Percentiles rank a stretch among this genome's conserved stretches.
These are phyloP conservation scores for Trachythela sp. DNA, from an alignment of 64 coral and sea anemone genomes.

Conservation along the genomic window DNA sequence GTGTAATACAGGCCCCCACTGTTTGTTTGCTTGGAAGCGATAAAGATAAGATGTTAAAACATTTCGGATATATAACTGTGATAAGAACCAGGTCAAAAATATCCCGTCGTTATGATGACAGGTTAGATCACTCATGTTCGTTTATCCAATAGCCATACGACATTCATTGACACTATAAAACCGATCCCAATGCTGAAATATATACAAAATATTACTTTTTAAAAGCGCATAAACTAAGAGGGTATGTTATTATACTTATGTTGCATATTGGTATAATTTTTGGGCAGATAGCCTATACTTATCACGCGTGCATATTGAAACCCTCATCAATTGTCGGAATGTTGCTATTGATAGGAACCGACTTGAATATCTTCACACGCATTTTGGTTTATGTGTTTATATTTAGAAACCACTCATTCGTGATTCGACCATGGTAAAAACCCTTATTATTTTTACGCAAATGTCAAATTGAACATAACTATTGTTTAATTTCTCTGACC, in stretches of 20 bases:
- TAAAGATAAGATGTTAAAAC: slow-evolving; percentile 18
- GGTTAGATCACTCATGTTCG: slow-evolving; percentile 12
- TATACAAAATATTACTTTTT: background rate
- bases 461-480: background rate
- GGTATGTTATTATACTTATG: background rate
- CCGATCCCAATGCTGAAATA: background rate
- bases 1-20: background rate
- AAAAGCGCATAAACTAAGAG: background rate
- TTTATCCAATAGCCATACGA: background rate
- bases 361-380: background rate
- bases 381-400: background rate
- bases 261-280: background rate
- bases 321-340: slow-evolving; percentile 31
- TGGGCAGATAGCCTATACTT: background rate
- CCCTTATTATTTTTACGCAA: background rate
- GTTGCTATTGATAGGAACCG: slow-evolving; percentile 13
- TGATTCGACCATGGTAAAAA: background rate
- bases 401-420: slow-evolving; percentile 22
- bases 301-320: background rate
- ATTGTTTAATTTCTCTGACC: background rate
- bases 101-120: slow-evolving; percentile 2
- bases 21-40: slow-evolving; percentile 15
- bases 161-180: slow-evolving; percentile 1
- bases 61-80: slow-evolving; percentile 18
- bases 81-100: slow-evolving; percentile 30